Conservation (phyloP, 2,888 invertebrate species). For the Drosophila multiciliata region DNA sequence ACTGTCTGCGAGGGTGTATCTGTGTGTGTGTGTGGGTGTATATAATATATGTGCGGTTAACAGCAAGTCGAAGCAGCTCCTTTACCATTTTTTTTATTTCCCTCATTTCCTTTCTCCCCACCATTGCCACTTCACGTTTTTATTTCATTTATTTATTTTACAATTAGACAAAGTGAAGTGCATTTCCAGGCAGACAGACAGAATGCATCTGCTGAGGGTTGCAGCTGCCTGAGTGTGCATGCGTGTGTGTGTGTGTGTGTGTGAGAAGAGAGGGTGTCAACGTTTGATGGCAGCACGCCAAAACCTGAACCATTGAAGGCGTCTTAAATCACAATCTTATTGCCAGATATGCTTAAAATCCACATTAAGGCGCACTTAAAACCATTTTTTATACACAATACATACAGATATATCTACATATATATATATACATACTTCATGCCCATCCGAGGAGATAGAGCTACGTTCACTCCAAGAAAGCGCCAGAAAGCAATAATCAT, state of each 20-base stretch:
- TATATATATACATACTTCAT: background rate
- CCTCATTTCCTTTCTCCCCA: constrained; percentile 6
- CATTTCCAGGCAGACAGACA: constrained; percentile 32
- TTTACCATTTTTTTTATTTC: constrained; percentile 66
- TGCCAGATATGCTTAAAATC: constrained; percentile 64
- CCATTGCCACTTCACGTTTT: constrained; percentile 57
- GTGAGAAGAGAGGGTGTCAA: constrained; percentile 21
- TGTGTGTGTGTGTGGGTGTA: constrained; percentile 1
- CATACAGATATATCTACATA: background rate
- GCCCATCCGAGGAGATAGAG: constrained; percentile 25
- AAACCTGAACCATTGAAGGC: constrained; percentile 27
- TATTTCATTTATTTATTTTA: constrained; percentile 78
- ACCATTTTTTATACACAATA: constrained; percentile 24
- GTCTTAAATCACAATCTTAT: constrained; percentile 64
- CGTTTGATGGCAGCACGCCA: constrained; percentile 51
- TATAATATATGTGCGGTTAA: constrained; percentile 41
- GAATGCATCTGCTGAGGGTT: constrained; percentile 29
- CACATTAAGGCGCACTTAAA: constrained; percentile 61
- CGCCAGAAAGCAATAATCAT: constrained; percentile 67
- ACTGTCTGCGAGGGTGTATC: constrained; percentile 10
- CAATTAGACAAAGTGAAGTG: constrained; percentile 78
- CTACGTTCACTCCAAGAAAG: constrained; percentile 44
- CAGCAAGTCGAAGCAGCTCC: constrained; percentile 20
- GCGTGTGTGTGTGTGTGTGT: constrained; percentile 5
- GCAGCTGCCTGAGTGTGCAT: constrained; percentile 22